Evolutionary conservation across 2,888 invertebrate genomes (phyloP).

Genomic region (Euplexia lucipara): DNA sequence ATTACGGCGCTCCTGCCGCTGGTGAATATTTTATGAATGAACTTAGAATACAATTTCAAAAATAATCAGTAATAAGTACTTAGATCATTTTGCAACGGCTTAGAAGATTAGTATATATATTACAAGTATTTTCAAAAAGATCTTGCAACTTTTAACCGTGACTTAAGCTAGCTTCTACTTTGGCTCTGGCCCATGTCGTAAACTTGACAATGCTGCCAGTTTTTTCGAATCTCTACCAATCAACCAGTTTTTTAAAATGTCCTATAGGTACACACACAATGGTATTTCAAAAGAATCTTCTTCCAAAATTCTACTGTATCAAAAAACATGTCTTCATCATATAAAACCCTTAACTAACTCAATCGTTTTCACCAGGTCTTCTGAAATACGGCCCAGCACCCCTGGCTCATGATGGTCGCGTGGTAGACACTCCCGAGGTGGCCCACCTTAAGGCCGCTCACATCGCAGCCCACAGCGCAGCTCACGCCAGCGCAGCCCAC

Average conservation of each 20-base stretch:
- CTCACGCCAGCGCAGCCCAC: slow-evolving; percentile 77
- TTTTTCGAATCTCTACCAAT: too few relatives aligned
- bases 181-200: too few relatives aligned
- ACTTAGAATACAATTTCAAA: not conserved
- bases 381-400: slow-evolving; percentile 89
- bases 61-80: too few relatives aligned
- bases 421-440: slow-evolving; percentile 90
- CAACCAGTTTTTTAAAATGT: too few relatives aligned
- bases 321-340: not conserved
- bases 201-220: too few relatives aligned
- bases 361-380: slow-evolving; percentile 77
- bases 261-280: too few relatives aligned
- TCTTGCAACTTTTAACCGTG: too few relatives aligned
- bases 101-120: too few relatives aligned
- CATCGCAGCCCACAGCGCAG: slow-evolving; percentile 86
- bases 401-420: slow-evolving; percentile 88
- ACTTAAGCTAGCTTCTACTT: too few relatives aligned
- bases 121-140: too few relatives aligned
- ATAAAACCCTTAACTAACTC: not conserved
- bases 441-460: slow-evolving; percentile 91
- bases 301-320: not conserved
- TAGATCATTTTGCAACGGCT: too few relatives aligned
- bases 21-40: slow-evolving; percentile 70
- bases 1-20: slow-evolving; percentile 87
- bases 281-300: not conserved